Percentiles rank a stretch among this genome's conserved stretches.
Conservation (phyloP, 2,113 vertebrate species). For the Ammodytes dubius region DNA sequence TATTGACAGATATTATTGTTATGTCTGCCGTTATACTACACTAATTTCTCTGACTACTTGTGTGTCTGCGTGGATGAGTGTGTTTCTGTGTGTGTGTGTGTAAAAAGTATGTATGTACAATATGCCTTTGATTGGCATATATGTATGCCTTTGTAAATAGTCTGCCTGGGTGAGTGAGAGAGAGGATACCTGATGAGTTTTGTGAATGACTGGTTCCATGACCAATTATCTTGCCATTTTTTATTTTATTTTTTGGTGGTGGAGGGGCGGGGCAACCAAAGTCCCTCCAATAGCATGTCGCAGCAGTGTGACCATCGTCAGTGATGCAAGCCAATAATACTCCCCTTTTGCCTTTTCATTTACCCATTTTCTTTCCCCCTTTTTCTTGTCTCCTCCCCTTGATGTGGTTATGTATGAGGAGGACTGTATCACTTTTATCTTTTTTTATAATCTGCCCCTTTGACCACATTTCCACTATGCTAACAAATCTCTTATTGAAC, state of each 20-base stretch:
- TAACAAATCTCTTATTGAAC: not conserved
- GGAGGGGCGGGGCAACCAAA: slow-evolving; percentile 16
- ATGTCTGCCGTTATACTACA: slow-evolving; percentile 66
- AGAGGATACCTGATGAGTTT: slow-evolving; percentile 53
- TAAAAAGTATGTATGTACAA: slow-evolving; percentile 80
- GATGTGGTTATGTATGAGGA: slow-evolving; percentile 9
- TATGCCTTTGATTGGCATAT: slow-evolving; percentile 70
- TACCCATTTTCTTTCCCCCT: not conserved
- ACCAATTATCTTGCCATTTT: slow-evolving; percentile 65
- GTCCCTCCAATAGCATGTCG: slow-evolving; percentile 36
- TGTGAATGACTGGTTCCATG: slow-evolving; percentile 63
- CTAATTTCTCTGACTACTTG: slow-evolving; percentile 78
- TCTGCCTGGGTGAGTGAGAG: slow-evolving; percentile 63
- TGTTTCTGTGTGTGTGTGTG: slow-evolving; percentile 56
- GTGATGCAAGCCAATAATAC: slow-evolving; percentile 58
- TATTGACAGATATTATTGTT: slow-evolving; percentile 65
- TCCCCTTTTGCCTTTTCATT: slow-evolving; percentile 18
- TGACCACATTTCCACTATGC: not conserved
- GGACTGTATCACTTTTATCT: slow-evolving; percentile 12
- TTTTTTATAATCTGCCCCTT: not conserved
- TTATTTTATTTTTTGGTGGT: slow-evolving; percentile 4
- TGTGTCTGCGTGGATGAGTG: slow-evolving; percentile 45
- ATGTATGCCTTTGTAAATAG: slow-evolving; percentile 81
- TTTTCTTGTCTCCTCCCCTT: slow-evolving; percentile 26
- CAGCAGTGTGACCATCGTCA: slow-evolving; percentile 39